Percentiles rank a stretch among this genome's conserved stretches.
phyloP scores from a whole-genome alignment of 2,797 vertebrate species.

The Eidolon dupreanum region DNA sequence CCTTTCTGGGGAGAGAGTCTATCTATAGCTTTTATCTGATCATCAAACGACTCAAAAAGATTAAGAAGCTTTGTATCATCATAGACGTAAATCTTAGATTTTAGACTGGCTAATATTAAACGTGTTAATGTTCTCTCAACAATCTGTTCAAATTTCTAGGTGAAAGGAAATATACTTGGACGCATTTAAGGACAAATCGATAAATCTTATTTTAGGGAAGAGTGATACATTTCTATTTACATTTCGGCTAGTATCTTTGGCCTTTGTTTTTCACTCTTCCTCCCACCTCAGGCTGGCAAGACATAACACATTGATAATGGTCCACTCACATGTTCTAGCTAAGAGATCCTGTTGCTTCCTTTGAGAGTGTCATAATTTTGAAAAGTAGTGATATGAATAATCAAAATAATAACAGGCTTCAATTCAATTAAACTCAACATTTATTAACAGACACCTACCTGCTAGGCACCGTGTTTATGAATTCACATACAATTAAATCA shows the following conservation, averaged over 20 bases:
- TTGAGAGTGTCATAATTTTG: not conserved
- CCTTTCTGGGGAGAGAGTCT: not conserved
- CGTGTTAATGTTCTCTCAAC: not conserved
- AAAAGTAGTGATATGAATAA: not conserved
- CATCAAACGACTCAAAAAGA: not conserved
- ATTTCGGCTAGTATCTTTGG: not conserved
- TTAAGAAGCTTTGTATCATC: not conserved
- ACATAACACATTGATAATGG: not conserved
- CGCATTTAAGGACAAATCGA: not conserved
- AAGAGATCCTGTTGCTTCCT: not conserved
- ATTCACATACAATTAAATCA: conserved; percentile 23
- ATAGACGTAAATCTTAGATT: not conserved
- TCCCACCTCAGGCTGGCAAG: not conserved
- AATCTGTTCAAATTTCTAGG: not conserved
- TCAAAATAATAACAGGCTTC: conserved; percentile 21
- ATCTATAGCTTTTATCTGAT: not conserved
- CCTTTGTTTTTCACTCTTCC: not conserved
- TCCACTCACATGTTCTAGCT: not conserved
- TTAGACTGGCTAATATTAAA: not conserved
- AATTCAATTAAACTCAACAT: not conserved
- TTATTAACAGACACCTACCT: not conserved
- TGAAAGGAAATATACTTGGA: not conserved
- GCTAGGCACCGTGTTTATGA: not conserved
- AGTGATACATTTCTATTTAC: not conserved
- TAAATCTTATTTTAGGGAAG: not conserved